A percentile compares a stretch with the other conserved stretches of the same genome.
phyloP scores from a whole-genome alignment of 2,888 invertebrate species.

The Netelia virgata region DNA sequence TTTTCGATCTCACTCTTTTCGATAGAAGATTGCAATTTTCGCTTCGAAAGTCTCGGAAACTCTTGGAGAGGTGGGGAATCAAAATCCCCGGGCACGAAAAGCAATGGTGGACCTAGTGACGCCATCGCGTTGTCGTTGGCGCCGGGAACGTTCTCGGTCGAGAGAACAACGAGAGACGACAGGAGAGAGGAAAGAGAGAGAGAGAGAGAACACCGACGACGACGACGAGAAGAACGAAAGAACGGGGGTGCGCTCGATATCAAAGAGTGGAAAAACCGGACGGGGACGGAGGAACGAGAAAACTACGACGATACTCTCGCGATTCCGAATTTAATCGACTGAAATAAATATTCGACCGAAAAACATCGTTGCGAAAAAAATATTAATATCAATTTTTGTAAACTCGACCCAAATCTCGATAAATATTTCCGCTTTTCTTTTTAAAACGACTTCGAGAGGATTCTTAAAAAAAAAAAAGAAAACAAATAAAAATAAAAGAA shows the following conservation, averaged over 20 bases:
- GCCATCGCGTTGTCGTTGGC: slow-evolving; percentile 54
- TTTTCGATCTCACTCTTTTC: neutral
- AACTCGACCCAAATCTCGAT: too few relatives aligned
- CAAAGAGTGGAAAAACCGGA: slow-evolving; percentile 76
- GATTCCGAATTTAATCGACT: neutral
- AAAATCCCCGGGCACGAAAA: slow-evolving; percentile 29
- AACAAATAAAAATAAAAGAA: neutral
- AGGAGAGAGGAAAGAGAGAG: neutral
- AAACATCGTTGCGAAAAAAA: too few relatives aligned
- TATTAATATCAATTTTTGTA: too few relatives aligned
- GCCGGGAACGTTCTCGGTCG: slow-evolving; percentile 25
- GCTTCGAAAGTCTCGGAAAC: neutral
- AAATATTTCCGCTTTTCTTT: too few relatives aligned
- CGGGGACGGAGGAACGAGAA: slow-evolving; percentile 11
- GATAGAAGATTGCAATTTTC: neutral
- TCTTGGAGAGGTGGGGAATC: neutral
- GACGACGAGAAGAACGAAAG: slow-evolving; percentile 29
- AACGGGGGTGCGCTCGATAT: slow-evolving; percentile 77
- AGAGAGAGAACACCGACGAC: slow-evolving; percentile 18
- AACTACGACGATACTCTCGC: slow-evolving; percentile 8
- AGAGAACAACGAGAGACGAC: slow-evolving; percentile 6
- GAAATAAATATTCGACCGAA: too few relatives aligned
- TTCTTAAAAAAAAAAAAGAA: neutral
- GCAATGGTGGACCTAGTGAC: slow-evolving; percentile 56
- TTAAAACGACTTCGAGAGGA: neutral